These are phyloP conservation scores for Pristionchus arcanus DNA, from an alignment of 2,888 invertebrate species.

Conservation along the genomic window DNA sequence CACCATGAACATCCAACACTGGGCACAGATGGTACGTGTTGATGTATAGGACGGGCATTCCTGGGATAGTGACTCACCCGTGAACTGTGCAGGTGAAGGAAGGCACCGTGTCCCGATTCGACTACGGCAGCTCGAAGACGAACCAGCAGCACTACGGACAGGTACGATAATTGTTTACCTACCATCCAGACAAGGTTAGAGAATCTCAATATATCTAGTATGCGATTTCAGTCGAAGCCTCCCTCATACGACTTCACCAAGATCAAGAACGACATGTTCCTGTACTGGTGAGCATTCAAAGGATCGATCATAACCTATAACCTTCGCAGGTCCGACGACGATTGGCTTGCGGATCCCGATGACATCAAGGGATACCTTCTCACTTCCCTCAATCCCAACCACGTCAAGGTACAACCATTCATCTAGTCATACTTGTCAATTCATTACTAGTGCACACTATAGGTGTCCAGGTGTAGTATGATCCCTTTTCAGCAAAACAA, in stretches of 20 bases:
- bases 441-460: too few species aligned
- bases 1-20: constrained; percentile 81
- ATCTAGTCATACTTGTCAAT: too few species aligned
- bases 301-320: neutral
- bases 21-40: constrained; percentile 78
- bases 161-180: neutral
- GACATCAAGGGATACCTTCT: constrained; percentile 65
- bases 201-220: neutral
- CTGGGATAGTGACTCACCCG: neutral
- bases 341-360: constrained; percentile 68
- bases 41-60: neutral
- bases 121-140: constrained; percentile 35
- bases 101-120: constrained; percentile 27
- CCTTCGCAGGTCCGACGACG: constrained; percentile 64
- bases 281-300: constrained; percentile 31
- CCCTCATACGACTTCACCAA: constrained; percentile 67
- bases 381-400: constrained; percentile 60
- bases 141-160: constrained; percentile 45
- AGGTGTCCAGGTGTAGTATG: too few species aligned
- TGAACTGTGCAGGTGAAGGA: neutral
- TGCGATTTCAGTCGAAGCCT: constrained; percentile 60
- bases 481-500: constrained; percentile 58
- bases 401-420: constrained; percentile 56
- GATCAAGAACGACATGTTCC: constrained; percentile 57
- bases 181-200: too few species aligned